Conservation (phyloP, 2,888 invertebrate species). For the Ormia ochracea region DNA sequence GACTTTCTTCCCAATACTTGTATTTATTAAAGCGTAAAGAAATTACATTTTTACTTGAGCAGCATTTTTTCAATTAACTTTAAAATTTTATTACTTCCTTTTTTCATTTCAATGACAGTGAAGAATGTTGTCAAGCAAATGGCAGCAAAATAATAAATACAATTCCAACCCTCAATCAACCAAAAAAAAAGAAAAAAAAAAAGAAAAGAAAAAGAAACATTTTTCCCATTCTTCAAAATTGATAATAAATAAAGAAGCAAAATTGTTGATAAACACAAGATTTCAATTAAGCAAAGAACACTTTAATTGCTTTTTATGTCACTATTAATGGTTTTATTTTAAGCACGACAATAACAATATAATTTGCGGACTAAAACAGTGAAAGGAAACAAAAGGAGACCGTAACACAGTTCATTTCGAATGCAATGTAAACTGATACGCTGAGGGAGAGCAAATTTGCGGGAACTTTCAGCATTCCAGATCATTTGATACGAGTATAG, state of each 20-base stretch:
- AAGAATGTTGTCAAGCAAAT: no score
- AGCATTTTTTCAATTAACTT: no score
- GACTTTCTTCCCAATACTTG: no score
- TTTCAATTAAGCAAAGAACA: conserved; percentile 59
- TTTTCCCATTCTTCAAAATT: not conserved
- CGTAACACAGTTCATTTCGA: conserved; percentile 2
- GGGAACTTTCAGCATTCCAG: no score
- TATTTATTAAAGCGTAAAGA: no score
- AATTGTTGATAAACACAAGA: conserved; percentile 51
- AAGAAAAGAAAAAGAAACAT: not conserved
- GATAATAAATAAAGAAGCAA: conserved; percentile 24
- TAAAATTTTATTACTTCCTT: no score
- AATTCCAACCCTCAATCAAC: conserved; percentile 6
- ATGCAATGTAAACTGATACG: not conserved
- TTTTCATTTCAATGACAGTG: no score
- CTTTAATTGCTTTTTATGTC: conserved; percentile 56
- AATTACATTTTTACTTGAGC: no score
- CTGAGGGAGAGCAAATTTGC: no score
- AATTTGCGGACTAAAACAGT: no score
- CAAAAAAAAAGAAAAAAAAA: not conserved
- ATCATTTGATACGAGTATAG: no score
- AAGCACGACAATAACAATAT: not conserved
- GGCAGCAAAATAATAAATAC: conserved; percentile 23
- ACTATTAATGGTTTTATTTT: conserved; percentile 56
- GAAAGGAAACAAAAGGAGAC: not conserved